Evolutionary conservation across 2,888 invertebrate genomes (phyloP).

Genomic region (Stenodema calcarata): DNA sequence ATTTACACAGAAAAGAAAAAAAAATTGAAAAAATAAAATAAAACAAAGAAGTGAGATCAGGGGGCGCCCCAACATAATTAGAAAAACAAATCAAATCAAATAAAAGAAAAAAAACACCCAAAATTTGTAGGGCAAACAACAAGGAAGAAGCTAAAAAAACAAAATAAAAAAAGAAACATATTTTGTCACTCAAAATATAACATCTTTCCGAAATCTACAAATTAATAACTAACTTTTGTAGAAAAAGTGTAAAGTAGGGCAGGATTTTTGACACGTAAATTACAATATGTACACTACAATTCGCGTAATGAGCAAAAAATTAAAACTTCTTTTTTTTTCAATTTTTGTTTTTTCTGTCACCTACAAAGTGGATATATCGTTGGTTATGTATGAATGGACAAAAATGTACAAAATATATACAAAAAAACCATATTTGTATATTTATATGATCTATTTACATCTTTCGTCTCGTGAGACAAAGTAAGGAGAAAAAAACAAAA

Average conservation of each 20-base stretch:
- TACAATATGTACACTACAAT: constrained; percentile 53
- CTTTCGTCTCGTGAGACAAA: constrained; percentile 15
- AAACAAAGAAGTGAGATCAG: constrained; percentile 42
- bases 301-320: constrained; percentile 36
- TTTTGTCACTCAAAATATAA: constrained; percentile 34
- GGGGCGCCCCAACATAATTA: constrained; percentile 38
- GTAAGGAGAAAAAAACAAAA: neutral
- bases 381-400: constrained; percentile 55
- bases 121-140: neutral
- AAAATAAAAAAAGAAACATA: constrained; percentile 8
- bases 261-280: constrained; percentile 55
- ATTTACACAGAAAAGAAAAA: constrained; percentile 19
- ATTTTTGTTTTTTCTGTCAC: constrained; percentile 49
- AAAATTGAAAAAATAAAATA: constrained; percentile 16
- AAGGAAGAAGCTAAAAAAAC: neutral
- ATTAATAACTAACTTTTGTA: constrained; percentile 54
- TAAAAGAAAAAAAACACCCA: constrained; percentile 25
- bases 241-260: constrained; percentile 58
- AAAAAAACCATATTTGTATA: constrained; percentile 50
- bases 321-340: neutral
- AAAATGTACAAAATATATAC: constrained; percentile 56
- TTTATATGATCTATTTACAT: constrained; percentile 30
- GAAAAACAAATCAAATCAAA: no score
- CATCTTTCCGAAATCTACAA: constrained; percentile 50
- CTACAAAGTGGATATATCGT: constrained; percentile 54